Evolutionary conservation across 2,797 vertebrate genomes (phyloP).

Genomic region (Anableps anableps): DNA sequence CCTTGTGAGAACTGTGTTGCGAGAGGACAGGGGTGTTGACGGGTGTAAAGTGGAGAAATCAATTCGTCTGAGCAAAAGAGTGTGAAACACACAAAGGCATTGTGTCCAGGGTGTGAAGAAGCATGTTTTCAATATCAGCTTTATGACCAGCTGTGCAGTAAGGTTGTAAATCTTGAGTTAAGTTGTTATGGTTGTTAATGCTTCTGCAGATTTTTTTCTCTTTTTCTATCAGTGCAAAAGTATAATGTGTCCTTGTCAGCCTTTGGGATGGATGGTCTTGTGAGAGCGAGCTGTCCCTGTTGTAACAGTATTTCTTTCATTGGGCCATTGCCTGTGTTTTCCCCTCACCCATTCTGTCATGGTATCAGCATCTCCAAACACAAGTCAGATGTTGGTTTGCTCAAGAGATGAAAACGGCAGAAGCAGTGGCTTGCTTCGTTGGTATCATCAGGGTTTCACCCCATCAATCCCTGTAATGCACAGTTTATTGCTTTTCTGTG

Average conservation of each 20-base stretch:
- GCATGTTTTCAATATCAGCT: conserved; percentile 16
- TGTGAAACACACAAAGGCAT: conserved; percentile 19
- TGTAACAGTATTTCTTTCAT: conserved; percentile 40
- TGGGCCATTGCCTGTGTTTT: conserved; percentile 21
- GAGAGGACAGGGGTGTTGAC: neutral
- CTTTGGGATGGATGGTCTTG: conserved; percentile 24
- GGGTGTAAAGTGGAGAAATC: conserved; percentile 39
- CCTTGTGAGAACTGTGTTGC: conserved; percentile 41
- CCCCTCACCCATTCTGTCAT: conserved; percentile 6
- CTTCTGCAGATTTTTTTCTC: neutral
- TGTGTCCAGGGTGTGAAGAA: conserved; percentile 11
- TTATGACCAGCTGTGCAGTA: conserved; percentile 5
- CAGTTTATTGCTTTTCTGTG: conserved; percentile 72
- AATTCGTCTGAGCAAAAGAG: conserved; percentile 40
- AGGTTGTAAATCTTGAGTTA: conserved; percentile 11
- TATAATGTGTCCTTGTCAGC: conserved; percentile 41
- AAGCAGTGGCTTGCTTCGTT: conserved; percentile 31
- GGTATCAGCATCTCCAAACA: conserved; percentile 12
- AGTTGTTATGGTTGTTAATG: conserved; percentile 7
- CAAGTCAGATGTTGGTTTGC: conserved; percentile 20
- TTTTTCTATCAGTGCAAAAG: conserved; percentile 4
- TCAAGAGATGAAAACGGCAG: neutral
- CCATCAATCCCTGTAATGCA: conserved; percentile 67
- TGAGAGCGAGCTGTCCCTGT: conserved; percentile 45
- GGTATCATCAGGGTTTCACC: conserved; percentile 44